Conservation (phyloP, 2,113 vertebrate genomes). For the Strigops habroptila region DNA sequence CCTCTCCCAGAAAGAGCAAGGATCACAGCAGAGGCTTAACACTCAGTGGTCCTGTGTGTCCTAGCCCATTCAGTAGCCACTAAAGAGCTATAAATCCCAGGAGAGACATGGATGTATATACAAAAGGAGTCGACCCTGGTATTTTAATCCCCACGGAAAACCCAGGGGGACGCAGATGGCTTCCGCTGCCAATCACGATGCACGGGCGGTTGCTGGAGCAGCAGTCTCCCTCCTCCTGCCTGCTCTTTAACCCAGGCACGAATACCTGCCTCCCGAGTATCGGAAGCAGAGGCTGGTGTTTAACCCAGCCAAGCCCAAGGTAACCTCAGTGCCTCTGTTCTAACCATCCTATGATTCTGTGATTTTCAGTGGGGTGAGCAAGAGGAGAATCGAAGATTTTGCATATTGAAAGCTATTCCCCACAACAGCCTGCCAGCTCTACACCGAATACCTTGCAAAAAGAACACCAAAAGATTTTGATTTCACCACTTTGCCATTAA, state of each 20-base stretch:
- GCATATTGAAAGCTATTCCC: not conserved
- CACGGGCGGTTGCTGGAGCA: not conserved
- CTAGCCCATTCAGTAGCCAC: rapidly evolving
- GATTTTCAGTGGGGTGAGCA: not conserved
- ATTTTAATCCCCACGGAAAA: not conserved
- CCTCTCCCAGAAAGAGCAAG: not conserved
- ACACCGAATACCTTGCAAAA: rapidly evolving
- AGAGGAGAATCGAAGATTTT: not conserved
- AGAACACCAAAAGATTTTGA: not conserved
- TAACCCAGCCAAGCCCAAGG: not conserved
- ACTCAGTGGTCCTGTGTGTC: rapidly evolving
- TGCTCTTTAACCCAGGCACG: not conserved
- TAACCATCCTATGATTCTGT: not conserved
- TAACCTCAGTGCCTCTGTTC: not conserved
- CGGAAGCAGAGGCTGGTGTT: not conserved
- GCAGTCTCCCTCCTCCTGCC: not conserved
- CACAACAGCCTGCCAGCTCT: not conserved
- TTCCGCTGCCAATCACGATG: not conserved
- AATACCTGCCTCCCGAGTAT: not conserved
- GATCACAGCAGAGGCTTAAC: too few species aligned
- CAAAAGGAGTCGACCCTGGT: rapidly evolving
- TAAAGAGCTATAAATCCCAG: not conserved
- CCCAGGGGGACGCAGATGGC: not conserved
- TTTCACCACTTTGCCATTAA: not conserved
- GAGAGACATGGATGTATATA: rapidly evolving